Evolutionary conservation across 2,888 invertebrate species (phyloP).

Genomic region (Nemapogon koenigi): DNA sequence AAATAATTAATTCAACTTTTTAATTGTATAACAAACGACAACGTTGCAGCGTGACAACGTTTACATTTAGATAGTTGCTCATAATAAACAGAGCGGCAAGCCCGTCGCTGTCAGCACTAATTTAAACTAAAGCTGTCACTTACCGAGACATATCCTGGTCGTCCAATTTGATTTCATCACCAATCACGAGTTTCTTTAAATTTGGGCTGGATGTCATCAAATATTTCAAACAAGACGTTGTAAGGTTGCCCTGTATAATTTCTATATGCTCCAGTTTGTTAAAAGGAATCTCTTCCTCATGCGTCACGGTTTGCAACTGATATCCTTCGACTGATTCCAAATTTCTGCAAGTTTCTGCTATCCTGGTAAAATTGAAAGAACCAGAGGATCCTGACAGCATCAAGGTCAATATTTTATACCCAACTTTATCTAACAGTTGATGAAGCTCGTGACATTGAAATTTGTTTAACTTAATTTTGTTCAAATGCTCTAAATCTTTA

Average conservation of each 20-base stretch:
- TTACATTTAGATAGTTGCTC: no score
- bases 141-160: slow-evolving; percentile 72
- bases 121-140: no score
- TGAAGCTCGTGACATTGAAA: slow-evolving; percentile 68
- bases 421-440: slow-evolving; percentile 60
- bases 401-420: slow-evolving; percentile 57
- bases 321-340: slow-evolving; percentile 70
- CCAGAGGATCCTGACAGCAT: slow-evolving; percentile 66
- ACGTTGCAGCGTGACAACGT: no score
- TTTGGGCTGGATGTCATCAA: slow-evolving; percentile 67
- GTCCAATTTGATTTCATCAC: slow-evolving; percentile 69
- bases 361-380: slow-evolving; percentile 64
- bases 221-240: slow-evolving; percentile 62
- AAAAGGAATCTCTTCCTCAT: slow-evolving; percentile 63
- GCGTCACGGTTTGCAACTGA: slow-evolving; percentile 68
- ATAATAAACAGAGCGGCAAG: no score
- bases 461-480: slow-evolving; percentile 68
- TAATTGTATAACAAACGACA: no score
- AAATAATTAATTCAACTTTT: no score
- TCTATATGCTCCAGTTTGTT: slow-evolving; percentile 69
- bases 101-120: no score
- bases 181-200: slow-evolving; percentile 67
- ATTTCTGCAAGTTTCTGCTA: slow-evolving; percentile 66
- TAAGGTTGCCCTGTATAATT: slow-evolving; percentile 70
- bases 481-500: slow-evolving; percentile 51